Base-by-base conservation (phyloP, 2,113 vertebrate genomes). In the Thinocorus orbignyianus region DNA sequence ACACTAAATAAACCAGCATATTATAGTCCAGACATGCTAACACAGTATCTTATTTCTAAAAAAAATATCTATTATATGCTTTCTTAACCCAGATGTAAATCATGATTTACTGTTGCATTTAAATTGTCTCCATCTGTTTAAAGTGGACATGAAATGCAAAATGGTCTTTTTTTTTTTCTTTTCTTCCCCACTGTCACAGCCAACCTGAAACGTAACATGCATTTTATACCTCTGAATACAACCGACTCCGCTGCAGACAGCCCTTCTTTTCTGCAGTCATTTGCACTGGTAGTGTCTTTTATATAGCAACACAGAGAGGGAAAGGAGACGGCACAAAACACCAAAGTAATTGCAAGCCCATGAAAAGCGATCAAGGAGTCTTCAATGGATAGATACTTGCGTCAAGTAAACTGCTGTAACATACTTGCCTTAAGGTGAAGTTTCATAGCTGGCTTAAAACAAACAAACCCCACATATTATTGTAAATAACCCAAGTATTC, bases 21-120 rank as follows among this genome's bases (percentile, higher is more conserved):
- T 61, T 73, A 48, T 6, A 91, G 42, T 48, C 64, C 80, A 95
- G 73, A 70, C 55, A 52, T 1, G 4, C n/a, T 93, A 65, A 49
- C 83, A 70, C 26, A 62, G 20, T 89, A 82, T 88, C 49, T 61
- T 62, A 64, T 93, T 85, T 90, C 88, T 92, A 74, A 25, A 85
- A 69, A 66, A 77, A 78, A 16, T 24, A 46, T 42, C 52, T 79
- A 13, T 71, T n/a, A 46, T 6, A 9, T 0, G 0, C 4, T 89
- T 79, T 58, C 39, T 52, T 91, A 79, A 88, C 46, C 25, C 41
- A 66, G 52, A 91, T 57, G 64, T 46, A 92, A 88, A 48, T 88
- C 5, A 44, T 26, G 24, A 46, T 88, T 91, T 88, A 68, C 25
- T 26, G 9, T 41, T 85, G 18, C 30, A 70, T 58, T 94, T 92